Percentiles rank a stretch among this genome's conserved stretches.
These are phyloP conservation scores for Etheostoma nigrum DNA, from an alignment of 2,797 vertebrate genomes.

Conservation along the genomic window DNA sequence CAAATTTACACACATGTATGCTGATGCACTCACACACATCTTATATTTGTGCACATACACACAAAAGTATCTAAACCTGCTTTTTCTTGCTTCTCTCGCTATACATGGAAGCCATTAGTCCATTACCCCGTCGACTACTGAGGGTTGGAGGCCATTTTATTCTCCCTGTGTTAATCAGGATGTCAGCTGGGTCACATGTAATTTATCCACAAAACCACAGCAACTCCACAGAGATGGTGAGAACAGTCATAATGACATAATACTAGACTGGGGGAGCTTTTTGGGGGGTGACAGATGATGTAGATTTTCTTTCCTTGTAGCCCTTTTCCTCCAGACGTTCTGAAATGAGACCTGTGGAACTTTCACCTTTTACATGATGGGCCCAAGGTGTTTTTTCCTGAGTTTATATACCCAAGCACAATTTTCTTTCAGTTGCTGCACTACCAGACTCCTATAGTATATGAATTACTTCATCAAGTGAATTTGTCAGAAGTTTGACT, in stretches of 20 bases:
- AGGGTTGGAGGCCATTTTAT: constrained; percentile 71
- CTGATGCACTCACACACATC: background rate
- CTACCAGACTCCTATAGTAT: constrained; percentile 21
- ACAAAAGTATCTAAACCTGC: constrained; percentile 19
- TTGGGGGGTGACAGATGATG: constrained; percentile 71
- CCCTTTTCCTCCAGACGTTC: constrained; percentile 44
- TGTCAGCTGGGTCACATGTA: constrained; percentile 79
- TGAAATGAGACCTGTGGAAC: constrained; percentile 52
- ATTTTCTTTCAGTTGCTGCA: constrained; percentile 33
- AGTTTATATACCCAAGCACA: constrained; percentile 20
- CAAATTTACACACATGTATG: constrained; percentile 10
- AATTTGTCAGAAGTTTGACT: constrained; percentile 14
- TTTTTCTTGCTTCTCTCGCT: constrained; percentile 36
- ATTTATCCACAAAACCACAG: constrained; percentile 79
- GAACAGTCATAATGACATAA: constrained; percentile 74
- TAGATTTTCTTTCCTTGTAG: constrained; percentile 56
- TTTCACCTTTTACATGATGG: constrained; percentile 59
- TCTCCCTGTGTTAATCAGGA: constrained; percentile 77
- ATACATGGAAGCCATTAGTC: constrained; percentile 79
- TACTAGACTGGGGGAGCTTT: constrained; percentile 66
- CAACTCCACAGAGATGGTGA: constrained; percentile 64
- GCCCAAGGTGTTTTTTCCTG: constrained; percentile 12
- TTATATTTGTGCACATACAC: constrained; percentile 1
- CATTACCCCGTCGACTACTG: constrained; percentile 63
- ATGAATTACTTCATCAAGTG: constrained; percentile 20